Evolutionary conservation across 2,113 vertebrate genomes (phyloP).

Genomic region (Ursus arctos): DNA sequence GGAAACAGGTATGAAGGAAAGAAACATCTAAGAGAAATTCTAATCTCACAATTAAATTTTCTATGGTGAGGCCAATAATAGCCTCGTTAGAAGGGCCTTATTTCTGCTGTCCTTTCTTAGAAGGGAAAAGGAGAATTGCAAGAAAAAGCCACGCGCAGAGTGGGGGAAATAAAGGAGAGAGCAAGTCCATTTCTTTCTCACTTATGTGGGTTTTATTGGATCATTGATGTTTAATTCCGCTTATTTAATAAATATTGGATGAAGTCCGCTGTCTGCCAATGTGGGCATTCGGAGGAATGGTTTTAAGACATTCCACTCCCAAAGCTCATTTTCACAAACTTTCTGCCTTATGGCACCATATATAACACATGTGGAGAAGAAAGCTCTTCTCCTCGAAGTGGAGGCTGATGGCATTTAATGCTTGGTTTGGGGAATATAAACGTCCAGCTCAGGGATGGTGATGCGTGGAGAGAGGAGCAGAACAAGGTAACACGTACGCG

Average conservation of each 20-base stretch:
- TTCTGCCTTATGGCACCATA: constrained; percentile 26
- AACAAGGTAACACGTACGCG: neutral
- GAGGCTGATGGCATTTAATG: constrained; percentile 68
- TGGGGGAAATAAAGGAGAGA: neutral
- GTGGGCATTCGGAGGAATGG: constrained; percentile 72
- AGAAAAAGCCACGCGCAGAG: neutral
- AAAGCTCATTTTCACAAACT: constrained; percentile 78
- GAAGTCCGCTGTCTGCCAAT: constrained; percentile 41
- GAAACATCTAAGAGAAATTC: neutral
- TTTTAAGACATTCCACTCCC: constrained; percentile 73
- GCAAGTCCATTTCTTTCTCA: neutral
- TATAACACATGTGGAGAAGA: constrained; percentile 47
- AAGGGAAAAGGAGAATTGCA: neutral
- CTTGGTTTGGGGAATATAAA: constrained; percentile 51
- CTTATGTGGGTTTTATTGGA: neutral
- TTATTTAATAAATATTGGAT: constrained; percentile 76
- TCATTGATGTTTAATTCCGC: constrained; percentile 45
- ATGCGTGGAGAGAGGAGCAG: neutral
- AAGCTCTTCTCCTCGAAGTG: constrained; percentile 73
- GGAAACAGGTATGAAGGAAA: neutral
- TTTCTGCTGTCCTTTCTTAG: neutral
- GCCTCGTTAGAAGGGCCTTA: neutral
- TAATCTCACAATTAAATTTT: neutral
- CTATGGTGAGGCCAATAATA: neutral
- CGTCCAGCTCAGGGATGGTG: neutral